Evolutionary conservation across 2,797 vertebrate species (phyloP), one percentile per base, ranked within the genome.

Genomic region (Dendrocincla tyrannina): DNA sequence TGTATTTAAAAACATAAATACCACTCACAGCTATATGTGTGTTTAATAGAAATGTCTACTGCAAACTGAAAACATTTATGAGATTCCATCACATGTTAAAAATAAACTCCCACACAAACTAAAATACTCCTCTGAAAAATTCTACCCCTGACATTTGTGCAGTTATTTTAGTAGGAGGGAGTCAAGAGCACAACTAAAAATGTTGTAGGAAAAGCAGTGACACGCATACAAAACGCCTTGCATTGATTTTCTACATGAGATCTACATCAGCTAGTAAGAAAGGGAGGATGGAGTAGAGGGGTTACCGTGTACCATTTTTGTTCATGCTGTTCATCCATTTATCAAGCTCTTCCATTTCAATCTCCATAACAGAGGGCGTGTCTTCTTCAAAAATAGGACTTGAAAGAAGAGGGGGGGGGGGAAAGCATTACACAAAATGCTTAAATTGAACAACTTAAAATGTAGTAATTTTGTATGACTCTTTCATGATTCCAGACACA

Each of bases 311-410:
- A 99, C 99, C 97, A 7, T 98, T 99, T 97, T 98, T 98, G 41
- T 96, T 98, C 96, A 98, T 96, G 95, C 94, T 98, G 94, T 84
- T 98, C 98, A 99, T 99, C 99, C 99, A 99, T 47, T 99, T 98
- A 93, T 99, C 99, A 49, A 99, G 97, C 84, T 99, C 99, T 77
- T 99, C 99, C 99, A 99, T 99, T 97, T 99, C 99, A 75, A 99
- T 97, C 97, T 99, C 99, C 98, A 99, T 98, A 17, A 99, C 99
- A 58, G 99, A 99, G 24, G 99, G 99, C 0, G 99, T 99, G 53
- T 99, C 99, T 75, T 99, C 99, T 95, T 99, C 99, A 98, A 99
- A 99, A 98, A 99, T 99, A 73, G 99, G 99, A 97, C 99, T 99
- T 90, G 60, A 88, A 59, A 63, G 15, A 37, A 74, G 49, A 72